Percentiles rank a stretch among this genome's conserved stretches.
Conservation (phyloP, 2,888 invertebrate genomes). For the Gortyna flavago region DNA sequence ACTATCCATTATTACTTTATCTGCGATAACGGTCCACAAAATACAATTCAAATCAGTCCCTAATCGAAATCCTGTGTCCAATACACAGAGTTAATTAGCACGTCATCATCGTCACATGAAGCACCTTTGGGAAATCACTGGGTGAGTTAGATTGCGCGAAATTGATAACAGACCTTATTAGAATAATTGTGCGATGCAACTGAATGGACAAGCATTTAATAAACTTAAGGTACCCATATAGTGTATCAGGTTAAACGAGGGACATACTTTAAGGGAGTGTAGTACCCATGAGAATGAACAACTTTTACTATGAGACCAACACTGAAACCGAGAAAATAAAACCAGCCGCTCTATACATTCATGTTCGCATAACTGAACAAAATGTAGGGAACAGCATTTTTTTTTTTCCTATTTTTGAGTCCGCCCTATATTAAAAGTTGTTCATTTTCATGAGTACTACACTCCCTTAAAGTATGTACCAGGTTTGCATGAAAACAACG, state of each 20-base stretch:
- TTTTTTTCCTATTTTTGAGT: too few species aligned
- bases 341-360: too few species aligned
- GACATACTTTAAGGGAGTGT: too few species aligned
- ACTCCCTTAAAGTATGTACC: too few species aligned
- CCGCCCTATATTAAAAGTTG: too few species aligned
- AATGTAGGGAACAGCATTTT: too few species aligned
- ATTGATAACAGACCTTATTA: slow-evolving; percentile 7
- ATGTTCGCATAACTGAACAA: too few species aligned
- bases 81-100: slow-evolving; percentile 45
- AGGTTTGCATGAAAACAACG: neutral
- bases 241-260: too few species aligned
- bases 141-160: slow-evolving; percentile 7
- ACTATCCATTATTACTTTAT: neutral
- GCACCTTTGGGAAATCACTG: slow-evolving; percentile 47
- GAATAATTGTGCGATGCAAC: slow-evolving; percentile 4
- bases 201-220: neutral
- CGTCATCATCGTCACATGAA: slow-evolving; percentile 26
- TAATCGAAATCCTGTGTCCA: slow-evolving; percentile 34
- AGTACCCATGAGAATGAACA: too few species aligned
- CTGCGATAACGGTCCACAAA: slow-evolving; percentile 4
- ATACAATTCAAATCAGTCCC: slow-evolving; percentile 27
- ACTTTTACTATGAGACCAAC: too few species aligned
- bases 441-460: too few species aligned
- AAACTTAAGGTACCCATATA: neutral
- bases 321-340: too few species aligned